Evolutionary conservation across 2,888 invertebrate species (phyloP).

Genomic region (Ochropleura plecta): DNA sequence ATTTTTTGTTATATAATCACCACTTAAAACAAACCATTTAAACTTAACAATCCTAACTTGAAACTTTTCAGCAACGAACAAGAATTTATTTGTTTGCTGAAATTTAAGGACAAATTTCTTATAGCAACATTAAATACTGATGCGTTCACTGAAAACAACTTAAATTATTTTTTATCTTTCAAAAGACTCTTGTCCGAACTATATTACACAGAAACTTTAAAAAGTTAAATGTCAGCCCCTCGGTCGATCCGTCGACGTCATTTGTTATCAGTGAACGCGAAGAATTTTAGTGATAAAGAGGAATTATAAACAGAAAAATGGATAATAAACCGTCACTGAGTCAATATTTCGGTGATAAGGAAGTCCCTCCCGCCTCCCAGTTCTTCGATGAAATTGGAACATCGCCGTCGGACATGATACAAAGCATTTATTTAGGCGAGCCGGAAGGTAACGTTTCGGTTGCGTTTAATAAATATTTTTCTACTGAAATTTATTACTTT

Average conservation of each 20-base stretch:
- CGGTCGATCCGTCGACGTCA: slow-evolving; percentile 31
- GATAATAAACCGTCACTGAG: slow-evolving; percentile 90
- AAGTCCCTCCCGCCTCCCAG: slow-evolving; percentile 85
- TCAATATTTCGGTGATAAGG: slow-evolving; percentile 89
- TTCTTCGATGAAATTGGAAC: slow-evolving; percentile 89
- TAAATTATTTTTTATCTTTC: neutral
- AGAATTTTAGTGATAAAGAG: slow-evolving; percentile 39
- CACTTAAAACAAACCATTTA: too few relatives aligned
- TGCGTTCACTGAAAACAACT: slow-evolving; percentile 3
- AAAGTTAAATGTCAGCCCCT: neutral
- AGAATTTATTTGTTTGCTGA: neutral
- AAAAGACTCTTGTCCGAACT: neutral
- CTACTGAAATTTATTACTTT: neutral
- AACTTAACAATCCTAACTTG: neutral
- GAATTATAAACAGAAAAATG: slow-evolving; percentile 74
- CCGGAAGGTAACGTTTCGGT: slow-evolving; percentile 74
- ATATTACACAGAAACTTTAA: neutral
- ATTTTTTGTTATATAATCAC: neutral
- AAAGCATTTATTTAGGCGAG: slow-evolving; percentile 87
- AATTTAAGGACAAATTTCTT: neutral
- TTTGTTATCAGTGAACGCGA: slow-evolving; percentile 33
- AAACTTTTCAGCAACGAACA: neutral
- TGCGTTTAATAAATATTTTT: slow-evolving; percentile 30
- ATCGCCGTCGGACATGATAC: slow-evolving; percentile 87
- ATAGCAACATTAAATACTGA: slow-evolving; percentile 1